A percentile compares a stretch with the other conserved stretches of the same genome.
Conservation (phyloP, 1,140 invertebrate genomes). For the Brachionus manjavacas region DNA sequence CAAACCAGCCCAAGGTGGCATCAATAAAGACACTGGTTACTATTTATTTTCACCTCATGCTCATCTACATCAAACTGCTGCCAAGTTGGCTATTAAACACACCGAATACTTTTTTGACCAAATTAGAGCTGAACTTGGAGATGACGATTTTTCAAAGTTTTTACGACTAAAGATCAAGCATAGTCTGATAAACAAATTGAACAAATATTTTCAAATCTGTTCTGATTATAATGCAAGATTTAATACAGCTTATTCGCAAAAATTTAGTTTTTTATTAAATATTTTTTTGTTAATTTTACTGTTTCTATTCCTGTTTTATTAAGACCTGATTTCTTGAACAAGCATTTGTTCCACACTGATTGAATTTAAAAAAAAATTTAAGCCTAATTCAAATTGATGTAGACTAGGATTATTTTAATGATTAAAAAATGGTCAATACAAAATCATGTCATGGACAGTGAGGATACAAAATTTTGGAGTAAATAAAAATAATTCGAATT, state of each 20-base stretch:
- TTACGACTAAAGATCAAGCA: not conserved
- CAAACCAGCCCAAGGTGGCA: constrained; percentile 1
- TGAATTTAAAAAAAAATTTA: no score
- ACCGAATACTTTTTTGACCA: constrained; percentile 36
- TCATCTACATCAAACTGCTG: constrained; percentile 23
- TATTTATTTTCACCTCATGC: constrained; percentile 29
- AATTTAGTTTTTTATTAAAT: not conserved
- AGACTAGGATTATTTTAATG: no score
- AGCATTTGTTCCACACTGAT: no score
- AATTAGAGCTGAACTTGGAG: constrained; percentile 3
- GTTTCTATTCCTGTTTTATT: not conserved
- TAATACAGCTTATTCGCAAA: not conserved
- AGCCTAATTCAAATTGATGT: no score
- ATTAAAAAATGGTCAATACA: no score
- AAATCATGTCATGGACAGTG: no score
- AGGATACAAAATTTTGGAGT: no score
- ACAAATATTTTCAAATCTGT: not conserved
- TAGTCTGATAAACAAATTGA: not conserved
- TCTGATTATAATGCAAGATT: not conserved
- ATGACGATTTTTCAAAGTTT: constrained; percentile 7
- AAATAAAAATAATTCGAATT: no score
- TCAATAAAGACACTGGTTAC: constrained; percentile 28
- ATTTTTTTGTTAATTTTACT: not conserved
- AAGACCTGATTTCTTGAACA: no score
- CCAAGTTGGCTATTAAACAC: not conserved